A percentile compares a stretch with the other conserved stretches of the same genome.
These are phyloP conservation scores for Megastigmus dorsalis DNA, from an alignment of 2,888 invertebrate species.

Conservation along the genomic window DNA sequence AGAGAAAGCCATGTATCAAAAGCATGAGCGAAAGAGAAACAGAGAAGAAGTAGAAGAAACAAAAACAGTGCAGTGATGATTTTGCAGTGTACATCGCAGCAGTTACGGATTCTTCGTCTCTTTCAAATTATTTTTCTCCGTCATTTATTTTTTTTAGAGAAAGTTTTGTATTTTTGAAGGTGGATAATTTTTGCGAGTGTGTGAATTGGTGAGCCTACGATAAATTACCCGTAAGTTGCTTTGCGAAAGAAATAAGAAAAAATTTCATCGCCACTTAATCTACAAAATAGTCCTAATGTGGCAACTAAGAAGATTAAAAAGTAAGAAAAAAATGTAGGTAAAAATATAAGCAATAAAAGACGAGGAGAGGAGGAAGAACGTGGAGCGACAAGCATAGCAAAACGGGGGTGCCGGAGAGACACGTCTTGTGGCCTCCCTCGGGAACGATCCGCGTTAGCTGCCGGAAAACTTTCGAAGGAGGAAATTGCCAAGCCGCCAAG, in stretches of 20 bases:
- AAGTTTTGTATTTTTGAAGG: too few relatives aligned
- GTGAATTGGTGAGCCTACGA: too few relatives aligned
- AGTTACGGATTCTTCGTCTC: too few relatives aligned
- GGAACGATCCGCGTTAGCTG: conserved; percentile 58
- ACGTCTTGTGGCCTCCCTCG: conserved; percentile 55
- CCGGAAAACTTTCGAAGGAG: conserved; percentile 60
- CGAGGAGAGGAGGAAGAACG: conserved; percentile 21
- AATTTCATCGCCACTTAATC: too few relatives aligned
- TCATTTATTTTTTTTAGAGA: too few relatives aligned
- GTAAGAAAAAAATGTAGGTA: background rate
- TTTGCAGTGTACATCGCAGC: conserved; percentile 30
- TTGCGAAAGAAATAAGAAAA: too few relatives aligned
- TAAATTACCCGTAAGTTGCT: too few relatives aligned
- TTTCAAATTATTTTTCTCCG: too few relatives aligned
- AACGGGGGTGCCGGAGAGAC: conserved; percentile 23
- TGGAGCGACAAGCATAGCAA: conserved; percentile 32
- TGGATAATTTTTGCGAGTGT: too few relatives aligned
- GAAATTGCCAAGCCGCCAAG: conserved; percentile 63
- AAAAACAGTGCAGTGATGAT: conserved; percentile 29
- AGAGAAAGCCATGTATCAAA: conserved; percentile 43
- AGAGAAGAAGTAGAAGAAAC: background rate
- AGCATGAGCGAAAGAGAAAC: conserved; percentile 24
- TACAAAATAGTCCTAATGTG: too few relatives aligned
- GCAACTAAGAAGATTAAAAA: background rate
- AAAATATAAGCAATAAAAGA: background rate